Evolutionary conservation across 64 coral and sea anemone genomes (phyloP).

Genomic region (Platygyra sinensis): DNA sequence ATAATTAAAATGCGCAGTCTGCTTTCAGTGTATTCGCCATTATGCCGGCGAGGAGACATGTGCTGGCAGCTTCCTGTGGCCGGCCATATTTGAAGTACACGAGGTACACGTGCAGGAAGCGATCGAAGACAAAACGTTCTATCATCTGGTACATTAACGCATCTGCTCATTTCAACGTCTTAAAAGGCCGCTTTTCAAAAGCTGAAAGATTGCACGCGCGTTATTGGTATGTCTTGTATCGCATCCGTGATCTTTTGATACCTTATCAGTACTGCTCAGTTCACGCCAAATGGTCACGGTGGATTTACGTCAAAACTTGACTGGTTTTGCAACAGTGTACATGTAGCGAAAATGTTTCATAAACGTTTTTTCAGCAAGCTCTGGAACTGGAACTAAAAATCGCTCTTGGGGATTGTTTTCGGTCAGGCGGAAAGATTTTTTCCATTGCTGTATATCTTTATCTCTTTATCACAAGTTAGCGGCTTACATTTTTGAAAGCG

Average conservation of each 20-base stretch:
- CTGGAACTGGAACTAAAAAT: too few relatives aligned
- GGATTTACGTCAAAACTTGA: background rate
- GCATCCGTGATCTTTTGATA: constrained; percentile 31
- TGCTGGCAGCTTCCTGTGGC: background rate
- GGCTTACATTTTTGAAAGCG: constrained; percentile 1
- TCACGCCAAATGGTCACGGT: background rate
- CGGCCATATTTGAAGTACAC: background rate
- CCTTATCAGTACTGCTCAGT: constrained; percentile 38
- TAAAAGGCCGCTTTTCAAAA: constrained; percentile 23
- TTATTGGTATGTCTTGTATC: constrained; percentile 7
- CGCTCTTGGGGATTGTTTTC: too few relatives aligned
- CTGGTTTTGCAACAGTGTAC: background rate
- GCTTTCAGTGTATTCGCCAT: background rate
- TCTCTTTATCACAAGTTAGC: background rate
- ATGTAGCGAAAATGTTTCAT: background rate
- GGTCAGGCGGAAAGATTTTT: background rate
- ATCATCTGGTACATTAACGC: constrained; percentile 10
- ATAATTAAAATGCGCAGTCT: background rate
- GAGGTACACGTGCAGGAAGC: constrained; percentile 36
- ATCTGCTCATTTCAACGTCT: constrained; percentile 42
- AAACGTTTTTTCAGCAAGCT: background rate
- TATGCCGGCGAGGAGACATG: background rate
- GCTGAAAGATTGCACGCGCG: constrained; percentile 10
- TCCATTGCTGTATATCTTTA: background rate
- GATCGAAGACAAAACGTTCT: constrained; percentile 13